phyloP scores from a whole-genome alignment of 2,888 invertebrate genomes.

The Calameuta filiformis region DNA sequence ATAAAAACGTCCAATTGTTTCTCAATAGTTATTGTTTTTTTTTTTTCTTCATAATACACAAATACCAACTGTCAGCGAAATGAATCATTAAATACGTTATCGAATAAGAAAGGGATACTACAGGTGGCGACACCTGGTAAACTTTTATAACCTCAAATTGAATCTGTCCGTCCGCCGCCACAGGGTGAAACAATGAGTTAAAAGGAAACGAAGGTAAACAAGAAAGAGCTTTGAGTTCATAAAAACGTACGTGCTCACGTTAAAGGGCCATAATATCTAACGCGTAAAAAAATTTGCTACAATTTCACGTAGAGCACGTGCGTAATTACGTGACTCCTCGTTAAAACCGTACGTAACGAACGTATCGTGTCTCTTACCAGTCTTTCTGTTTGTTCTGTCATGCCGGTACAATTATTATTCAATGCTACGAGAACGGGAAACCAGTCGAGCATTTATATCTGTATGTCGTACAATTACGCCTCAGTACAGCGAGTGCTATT shows the following conservation, averaged over 20 bases:
- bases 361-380: neutral
- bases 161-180: neutral
- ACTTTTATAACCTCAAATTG: neutral
- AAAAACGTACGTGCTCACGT: neutral
- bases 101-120: neutral
- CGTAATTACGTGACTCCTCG: neutral
- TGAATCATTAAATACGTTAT: neutral
- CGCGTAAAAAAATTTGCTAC: neutral
- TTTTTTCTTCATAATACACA: neutral
- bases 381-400: neutral
- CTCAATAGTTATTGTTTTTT: neutral
- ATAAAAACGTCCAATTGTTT: neutral
- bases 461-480: neutral
- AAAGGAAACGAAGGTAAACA: neutral
- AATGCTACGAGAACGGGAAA: neutral
- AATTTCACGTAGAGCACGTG: neutral
- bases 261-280: neutral
- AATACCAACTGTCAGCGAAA: neutral
- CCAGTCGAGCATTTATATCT: neutral
- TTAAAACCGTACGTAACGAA: neutral
- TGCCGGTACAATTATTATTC: neutral
- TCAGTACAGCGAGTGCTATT: neutral
- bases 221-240: neutral
- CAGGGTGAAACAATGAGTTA: neutral
- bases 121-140: neutral